These are phyloP conservation scores for Drosophila pseudotalamancana DNA, from an alignment of 2,888 invertebrate species.

Conservation along the genomic window DNA sequence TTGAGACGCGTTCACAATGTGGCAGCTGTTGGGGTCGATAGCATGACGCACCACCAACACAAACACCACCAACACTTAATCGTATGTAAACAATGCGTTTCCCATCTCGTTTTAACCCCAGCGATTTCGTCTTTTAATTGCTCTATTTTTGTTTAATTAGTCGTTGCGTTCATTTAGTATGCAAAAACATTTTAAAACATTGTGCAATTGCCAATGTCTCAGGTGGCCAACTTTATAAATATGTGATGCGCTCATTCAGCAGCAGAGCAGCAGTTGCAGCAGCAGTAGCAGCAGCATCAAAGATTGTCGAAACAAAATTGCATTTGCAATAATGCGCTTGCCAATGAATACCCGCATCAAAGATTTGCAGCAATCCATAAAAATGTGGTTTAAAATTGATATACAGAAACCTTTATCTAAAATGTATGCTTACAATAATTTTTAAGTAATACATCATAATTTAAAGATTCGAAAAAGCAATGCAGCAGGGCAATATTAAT, in stretches of 20 bases:
- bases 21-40: conserved; percentile 63
- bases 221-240: conserved; percentile 40
- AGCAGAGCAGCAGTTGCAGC: not conserved
- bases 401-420: too few relatives aligned
- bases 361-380: conserved; percentile 3
- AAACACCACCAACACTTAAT: conserved; percentile 18
- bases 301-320: conserved; percentile 13
- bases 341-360: conserved; percentile 10
- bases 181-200: conserved; percentile 30
- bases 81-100: conserved; percentile 38
- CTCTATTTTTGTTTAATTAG: conserved; percentile 59
- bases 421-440: too few relatives aligned
- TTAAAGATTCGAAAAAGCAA: too few relatives aligned
- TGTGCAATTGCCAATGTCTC: conserved; percentile 43
- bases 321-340: conserved; percentile 29
- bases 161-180: conserved; percentile 44
- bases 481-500: too few relatives aligned
- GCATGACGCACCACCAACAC: conserved; percentile 44
- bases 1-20: conserved; percentile 29
- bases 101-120: conserved; percentile 33
- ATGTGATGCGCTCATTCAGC: conserved; percentile 60
- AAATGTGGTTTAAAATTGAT: not conserved
- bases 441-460: too few relatives aligned
- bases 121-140: conserved; percentile 37
- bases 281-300: not conserved